These are phyloP conservation scores for Luscinia luscinia DNA, from an alignment of 2,797 vertebrate genomes.

Conservation along the genomic window DNA sequence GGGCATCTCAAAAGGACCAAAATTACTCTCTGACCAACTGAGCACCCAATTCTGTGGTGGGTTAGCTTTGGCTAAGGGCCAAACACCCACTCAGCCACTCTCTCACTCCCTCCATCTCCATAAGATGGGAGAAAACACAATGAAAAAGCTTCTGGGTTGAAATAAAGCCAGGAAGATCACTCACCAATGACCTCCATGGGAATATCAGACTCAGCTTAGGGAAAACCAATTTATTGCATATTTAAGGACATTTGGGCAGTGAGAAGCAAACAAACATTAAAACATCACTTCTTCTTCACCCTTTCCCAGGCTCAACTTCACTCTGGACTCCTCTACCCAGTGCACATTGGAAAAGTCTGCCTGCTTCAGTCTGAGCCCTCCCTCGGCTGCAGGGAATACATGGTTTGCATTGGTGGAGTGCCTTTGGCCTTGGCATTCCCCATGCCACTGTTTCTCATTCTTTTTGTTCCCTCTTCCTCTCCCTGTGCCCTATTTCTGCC, in stretches of 20 bases:
- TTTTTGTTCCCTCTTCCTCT: neutral
- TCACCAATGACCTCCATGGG: neutral
- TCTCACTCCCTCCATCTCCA: neutral
- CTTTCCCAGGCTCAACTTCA: neutral
- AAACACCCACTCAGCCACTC: neutral
- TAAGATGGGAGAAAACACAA: neutral
- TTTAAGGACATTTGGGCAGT: neutral
- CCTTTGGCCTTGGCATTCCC: neutral
- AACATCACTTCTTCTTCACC: neutral
- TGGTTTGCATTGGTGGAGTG: accelerated
- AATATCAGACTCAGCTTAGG: neutral
- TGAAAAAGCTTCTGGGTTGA: neutral
- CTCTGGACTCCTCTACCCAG: neutral
- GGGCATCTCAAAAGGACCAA: neutral
- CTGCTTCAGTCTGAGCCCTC: neutral
- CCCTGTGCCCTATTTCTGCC: neutral
- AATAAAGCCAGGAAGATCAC: neutral
- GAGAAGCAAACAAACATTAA: neutral
- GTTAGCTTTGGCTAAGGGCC: neutral
- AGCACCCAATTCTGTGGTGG: neutral
- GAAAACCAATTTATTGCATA: neutral
- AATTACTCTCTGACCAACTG: neutral
- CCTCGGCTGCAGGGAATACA: neutral
- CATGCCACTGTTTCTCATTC: neutral
- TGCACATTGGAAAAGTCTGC: accelerated